A percentile compares a stretch with the other conserved stretches of the same genome.
These are phyloP conservation scores for Dromaius novaehollandiae DNA, from an alignment of 2,113 vertebrate genomes.

Conservation along the genomic window DNA sequence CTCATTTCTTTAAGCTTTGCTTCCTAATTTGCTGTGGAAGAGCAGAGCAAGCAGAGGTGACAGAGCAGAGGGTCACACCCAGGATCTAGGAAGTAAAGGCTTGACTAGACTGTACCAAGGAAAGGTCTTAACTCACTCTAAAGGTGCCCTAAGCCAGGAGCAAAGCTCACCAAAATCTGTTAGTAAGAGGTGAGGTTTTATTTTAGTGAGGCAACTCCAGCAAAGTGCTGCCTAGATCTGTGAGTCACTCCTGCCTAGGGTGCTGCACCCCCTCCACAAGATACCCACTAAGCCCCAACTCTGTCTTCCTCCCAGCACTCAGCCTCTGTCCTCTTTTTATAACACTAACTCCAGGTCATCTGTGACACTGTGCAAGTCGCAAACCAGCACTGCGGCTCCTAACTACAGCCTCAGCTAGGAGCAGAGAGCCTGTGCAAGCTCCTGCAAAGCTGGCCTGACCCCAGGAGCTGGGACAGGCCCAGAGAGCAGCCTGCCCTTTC, in stretches of 20 bases:
- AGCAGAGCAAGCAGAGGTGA: neutral
- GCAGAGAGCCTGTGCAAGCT: neutral
- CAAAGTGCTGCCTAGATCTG: neutral
- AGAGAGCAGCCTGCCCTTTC: neutral
- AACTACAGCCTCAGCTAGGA: neutral
- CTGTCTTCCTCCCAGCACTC: too few species aligned
- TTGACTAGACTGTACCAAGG: neutral
- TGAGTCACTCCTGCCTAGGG: too few species aligned
- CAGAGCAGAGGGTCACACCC: neutral
- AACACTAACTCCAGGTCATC: neutral
- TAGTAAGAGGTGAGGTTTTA: neutral
- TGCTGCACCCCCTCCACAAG: neutral
- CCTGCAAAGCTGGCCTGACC: too few species aligned
- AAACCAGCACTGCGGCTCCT: neutral
- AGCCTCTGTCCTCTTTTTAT: neutral
- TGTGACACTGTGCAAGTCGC: neutral
- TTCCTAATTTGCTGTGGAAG: neutral
- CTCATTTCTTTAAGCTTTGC: conserved; percentile 17
- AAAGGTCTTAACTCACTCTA: neutral
- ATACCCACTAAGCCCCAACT: too few species aligned
- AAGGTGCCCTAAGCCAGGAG: neutral
- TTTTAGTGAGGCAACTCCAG: neutral
- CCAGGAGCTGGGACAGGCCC: neutral
- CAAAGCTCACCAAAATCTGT: neutral
- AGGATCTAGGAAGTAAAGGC: neutral